Conservation (phyloP, 2,888 invertebrate genomes). For the Ichneumoninae sp. region DNA sequence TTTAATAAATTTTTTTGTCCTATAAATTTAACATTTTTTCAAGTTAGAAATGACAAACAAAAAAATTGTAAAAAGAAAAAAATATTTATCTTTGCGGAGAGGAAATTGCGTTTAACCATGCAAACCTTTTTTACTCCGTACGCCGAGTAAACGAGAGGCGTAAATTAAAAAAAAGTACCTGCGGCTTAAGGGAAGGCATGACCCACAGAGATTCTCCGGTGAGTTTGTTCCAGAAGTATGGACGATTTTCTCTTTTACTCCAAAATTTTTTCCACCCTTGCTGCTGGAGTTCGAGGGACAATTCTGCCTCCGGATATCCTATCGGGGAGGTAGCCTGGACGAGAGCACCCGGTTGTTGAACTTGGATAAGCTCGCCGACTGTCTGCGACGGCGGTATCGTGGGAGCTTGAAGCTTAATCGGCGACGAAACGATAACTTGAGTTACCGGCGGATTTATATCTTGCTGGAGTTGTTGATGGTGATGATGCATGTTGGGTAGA, state of each 20-base stretch:
- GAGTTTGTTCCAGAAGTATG: constrained; percentile 98
- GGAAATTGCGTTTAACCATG: background rate
- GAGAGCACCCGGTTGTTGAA: constrained; percentile 81
- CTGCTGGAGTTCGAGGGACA: constrained; percentile 90
- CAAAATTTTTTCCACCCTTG: constrained; percentile 99
- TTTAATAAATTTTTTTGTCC: background rate
- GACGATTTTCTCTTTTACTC: constrained; percentile 97
- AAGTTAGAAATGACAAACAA: background rate
- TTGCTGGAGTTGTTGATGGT: constrained; percentile 74
- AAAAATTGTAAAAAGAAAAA: background rate
- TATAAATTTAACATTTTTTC: background rate
- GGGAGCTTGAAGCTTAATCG: constrained; percentile 83
- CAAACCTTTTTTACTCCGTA: background rate
- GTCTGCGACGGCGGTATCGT: constrained; percentile 79
- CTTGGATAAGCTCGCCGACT: constrained; percentile 79
- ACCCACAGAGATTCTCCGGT: constrained; percentile 99
- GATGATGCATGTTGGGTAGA: constrained; percentile 76
- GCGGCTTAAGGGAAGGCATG: constrained; percentile 92
- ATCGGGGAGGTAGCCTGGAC: constrained; percentile 78
- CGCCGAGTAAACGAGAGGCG: no score
- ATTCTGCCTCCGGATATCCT: constrained; percentile 83
- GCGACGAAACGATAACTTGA: constrained; percentile 84
- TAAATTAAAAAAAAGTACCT: constrained; percentile 76
- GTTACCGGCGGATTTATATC: constrained; percentile 76
- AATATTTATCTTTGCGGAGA: background rate